phyloP scores from a whole-genome alignment of 1,140 invertebrate species.

The Hycleus phaleratus region DNA sequence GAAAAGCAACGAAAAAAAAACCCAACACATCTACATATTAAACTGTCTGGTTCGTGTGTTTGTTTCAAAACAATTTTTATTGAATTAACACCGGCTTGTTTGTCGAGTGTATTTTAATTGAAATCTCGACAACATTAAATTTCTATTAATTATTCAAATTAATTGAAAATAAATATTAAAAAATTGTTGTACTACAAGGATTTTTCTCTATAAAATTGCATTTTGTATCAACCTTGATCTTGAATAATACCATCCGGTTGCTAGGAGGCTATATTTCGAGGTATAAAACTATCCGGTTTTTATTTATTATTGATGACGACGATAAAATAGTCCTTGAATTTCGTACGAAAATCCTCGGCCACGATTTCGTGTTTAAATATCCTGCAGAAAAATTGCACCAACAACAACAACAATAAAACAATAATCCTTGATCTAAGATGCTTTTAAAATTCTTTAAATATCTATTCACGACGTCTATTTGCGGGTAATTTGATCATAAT shows the following conservation, averaged over 20 bases:
- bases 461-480: too few species aligned
- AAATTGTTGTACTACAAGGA: background rate
- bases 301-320: background rate
- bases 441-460: too few species aligned
- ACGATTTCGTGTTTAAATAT: background rate
- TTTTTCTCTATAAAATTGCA: slow-evolving; percentile 8
- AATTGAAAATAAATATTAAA: background rate
- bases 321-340: slow-evolving; percentile 4
- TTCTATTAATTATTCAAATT: background rate
- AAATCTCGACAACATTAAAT: background rate
- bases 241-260: slow-evolving; percentile 28
- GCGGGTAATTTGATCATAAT: too few species aligned
- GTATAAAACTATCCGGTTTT: too few species aligned
- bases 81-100: too few species aligned
- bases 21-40: background rate
- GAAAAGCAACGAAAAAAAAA: slow-evolving; percentile 10
- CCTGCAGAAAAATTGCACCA: background rate
- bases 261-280: slow-evolving; percentile 12
- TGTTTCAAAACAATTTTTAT: background rate
- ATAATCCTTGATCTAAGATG: too few species aligned
- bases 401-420: too few species aligned
- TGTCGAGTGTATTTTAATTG: background rate
- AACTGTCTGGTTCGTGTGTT: too few species aligned
- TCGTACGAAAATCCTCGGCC: background rate
- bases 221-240: slow-evolving; percentile 28